Percentiles rank a stretch among this genome's conserved stretches.
phyloP scores from a whole-genome alignment of 2,888 invertebrate species.

The Ethmia dodecea region DNA sequence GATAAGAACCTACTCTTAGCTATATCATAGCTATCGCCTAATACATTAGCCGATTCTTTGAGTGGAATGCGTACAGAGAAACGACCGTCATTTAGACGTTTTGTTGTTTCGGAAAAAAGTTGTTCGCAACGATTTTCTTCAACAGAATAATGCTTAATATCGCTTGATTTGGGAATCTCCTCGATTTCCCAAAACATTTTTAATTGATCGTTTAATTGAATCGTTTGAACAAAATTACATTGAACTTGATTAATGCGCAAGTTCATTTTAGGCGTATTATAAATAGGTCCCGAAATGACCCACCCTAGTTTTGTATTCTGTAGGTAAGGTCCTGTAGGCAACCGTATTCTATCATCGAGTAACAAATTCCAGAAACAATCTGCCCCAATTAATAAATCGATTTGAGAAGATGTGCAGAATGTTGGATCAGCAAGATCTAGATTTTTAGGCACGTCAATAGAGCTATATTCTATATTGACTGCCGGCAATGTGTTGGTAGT shows the following conservation, averaged over 20 bases:
- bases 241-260: constrained; percentile 8
- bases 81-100: constrained; percentile 6
- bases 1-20: constrained; percentile 6
- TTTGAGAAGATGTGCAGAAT: constrained; percentile 6
- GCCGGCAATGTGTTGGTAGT: constrained; percentile 8
- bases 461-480: not conserved
- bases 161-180: constrained; percentile 5
- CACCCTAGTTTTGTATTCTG: constrained; percentile 15
- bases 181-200: constrained; percentile 18
- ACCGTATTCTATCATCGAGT: constrained; percentile 6
- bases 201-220: constrained; percentile 10
- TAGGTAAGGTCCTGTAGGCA: constrained; percentile 9
- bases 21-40: constrained; percentile 2
- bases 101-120: constrained; percentile 10
- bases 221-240: constrained; percentile 13
- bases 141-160: constrained; percentile 1
- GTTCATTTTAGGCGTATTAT: not conserved
- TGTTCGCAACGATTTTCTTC: constrained; percentile 12
- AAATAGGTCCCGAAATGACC: constrained; percentile 11
- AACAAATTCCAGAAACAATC: constrained; percentile 16
- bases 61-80: constrained; percentile 8
- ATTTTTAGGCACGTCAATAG: constrained; percentile 8
- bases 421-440: constrained; percentile 9
- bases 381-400: constrained; percentile 5
- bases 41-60: constrained; percentile 5